Base-by-base conservation (phyloP, 1,140 invertebrate species). In the Papilio machaon region DNA sequence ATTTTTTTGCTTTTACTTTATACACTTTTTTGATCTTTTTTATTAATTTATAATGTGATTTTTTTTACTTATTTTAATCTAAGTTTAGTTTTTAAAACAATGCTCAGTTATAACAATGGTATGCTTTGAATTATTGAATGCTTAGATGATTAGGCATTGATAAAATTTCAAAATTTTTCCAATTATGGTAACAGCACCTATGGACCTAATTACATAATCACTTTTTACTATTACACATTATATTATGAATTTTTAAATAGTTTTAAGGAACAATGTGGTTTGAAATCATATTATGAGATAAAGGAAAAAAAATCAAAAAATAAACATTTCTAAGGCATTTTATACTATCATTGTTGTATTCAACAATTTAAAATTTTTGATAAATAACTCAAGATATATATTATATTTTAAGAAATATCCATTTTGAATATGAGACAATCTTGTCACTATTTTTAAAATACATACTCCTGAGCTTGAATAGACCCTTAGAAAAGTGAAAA, bases 1-100 rank as follows among this genome's bases (percentile, higher is more conserved):
- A 13, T 52, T 17, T 74, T 74, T 81, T 52, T 81, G 35, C 70
- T 82, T 86, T 84, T 82, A 81, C 81, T 84, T 38, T 7, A 76
- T 38, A 58, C 54, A 58, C 5, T 67, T 35, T 43, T 64, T 79
- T 23, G 17, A 70, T 23, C 49, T 80, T 43, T 73, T 23, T 58
- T 58, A 58, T 19, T 58, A 58, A 58, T 58, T 58, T 58, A 58
- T 58, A 58, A 6, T 58, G 17, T 43, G 38, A 43, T 49, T 58
- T 49, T 10, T 49, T 58, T 58, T 6, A 17, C 8, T 58, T 58
- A 58, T 9, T 58, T 58, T 17, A 17, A 58, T 58, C 54, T 58
- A 17, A 52, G 3, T 52, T 58, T n/a, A 58, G 17, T 58, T 58
- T 54, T 58, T 58, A n/a, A n/a, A 58, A 58, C 8, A 58, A 58